These are phyloP conservation scores for Galendromus occidentalis DNA, from an alignment of 1,140 invertebrate genomes.

Conservation along the genomic window DNA sequence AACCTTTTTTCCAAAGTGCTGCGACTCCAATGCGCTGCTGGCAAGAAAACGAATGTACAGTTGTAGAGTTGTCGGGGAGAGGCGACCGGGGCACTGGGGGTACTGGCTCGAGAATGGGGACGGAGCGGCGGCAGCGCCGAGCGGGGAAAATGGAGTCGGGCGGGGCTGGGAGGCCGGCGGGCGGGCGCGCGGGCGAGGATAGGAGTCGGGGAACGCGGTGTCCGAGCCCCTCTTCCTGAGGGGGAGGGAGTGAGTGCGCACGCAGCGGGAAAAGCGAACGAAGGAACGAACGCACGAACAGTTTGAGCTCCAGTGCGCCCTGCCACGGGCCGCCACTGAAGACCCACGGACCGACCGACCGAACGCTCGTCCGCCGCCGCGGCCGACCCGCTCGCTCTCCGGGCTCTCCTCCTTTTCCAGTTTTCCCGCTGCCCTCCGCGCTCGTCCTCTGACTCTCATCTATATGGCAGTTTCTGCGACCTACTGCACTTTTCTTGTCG, in stretches of 20 bases:
- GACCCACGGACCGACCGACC: neutral
- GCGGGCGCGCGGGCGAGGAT: no score
- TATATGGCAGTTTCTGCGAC: no score
- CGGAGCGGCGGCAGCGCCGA: neutral
- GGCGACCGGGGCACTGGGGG: neutral
- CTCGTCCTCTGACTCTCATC: no score
- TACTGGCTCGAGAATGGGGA: neutral
- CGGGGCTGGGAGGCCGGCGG: no score
- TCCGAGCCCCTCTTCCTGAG: neutral
- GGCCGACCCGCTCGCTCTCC: no score
- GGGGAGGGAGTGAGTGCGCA: constrained; percentile 10
- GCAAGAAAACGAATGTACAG: constrained; percentile 11
- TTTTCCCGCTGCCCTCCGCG: no score
- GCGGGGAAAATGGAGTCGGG: neutral
- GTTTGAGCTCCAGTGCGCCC: constrained; percentile 1
- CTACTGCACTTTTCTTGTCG: no score
- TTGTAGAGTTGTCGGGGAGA: constrained; percentile 10
- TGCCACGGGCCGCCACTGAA: neutral
- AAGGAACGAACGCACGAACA: constrained; percentile 6
- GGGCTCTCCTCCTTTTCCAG: no score
- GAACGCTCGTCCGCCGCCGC: no score
- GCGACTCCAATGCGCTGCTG: constrained; percentile 8
- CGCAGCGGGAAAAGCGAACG: constrained; percentile 11
- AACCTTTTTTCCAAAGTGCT: neutral
- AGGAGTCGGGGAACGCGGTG: neutral